Percentiles rank a stretch among this genome's conserved stretches.
These are phyloP conservation scores for Drosophila asahinai DNA, from an alignment of 1,140 invertebrate species.

Conservation along the genomic window DNA sequence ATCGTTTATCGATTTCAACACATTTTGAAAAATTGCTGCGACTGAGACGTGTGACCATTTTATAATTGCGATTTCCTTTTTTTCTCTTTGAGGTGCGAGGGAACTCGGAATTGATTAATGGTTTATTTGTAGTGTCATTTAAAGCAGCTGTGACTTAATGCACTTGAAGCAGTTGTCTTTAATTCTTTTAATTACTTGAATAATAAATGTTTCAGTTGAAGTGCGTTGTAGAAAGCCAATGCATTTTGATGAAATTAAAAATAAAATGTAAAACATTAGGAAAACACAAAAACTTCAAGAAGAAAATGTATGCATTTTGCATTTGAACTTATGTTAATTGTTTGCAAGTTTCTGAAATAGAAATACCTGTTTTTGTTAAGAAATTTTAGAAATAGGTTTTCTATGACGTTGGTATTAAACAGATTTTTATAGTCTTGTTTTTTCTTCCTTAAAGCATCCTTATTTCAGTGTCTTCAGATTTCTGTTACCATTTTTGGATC, in stretches of 20 bases:
- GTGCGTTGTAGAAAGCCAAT: not conserved
- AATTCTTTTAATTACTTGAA: not conserved
- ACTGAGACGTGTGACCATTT: slow-evolving; percentile 35
- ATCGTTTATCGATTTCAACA: slow-evolving; percentile 69
- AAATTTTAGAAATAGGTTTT: not conserved
- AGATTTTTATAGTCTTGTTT: not conserved
- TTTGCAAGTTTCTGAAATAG: not conserved
- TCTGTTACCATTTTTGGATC: not conserved
- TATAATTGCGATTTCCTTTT: slow-evolving; percentile 50
- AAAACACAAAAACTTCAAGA: no score
- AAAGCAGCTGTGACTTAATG: not conserved
- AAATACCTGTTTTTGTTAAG: not conserved
- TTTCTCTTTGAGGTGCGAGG: slow-evolving; percentile 19
- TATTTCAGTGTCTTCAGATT: not conserved
- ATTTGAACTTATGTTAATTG: no score
- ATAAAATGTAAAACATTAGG: not conserved
- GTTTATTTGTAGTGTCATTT: not conserved
- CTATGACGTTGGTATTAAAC: not conserved
- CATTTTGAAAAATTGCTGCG: slow-evolving; percentile 40
- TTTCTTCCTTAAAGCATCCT: not conserved
- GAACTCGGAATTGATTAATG: slow-evolving; percentile 3
- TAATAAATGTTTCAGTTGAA: not conserved
- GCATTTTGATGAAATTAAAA: not conserved
- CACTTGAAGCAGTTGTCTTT: not conserved
- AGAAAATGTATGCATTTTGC: not conserved